A percentile compares a stretch with the other conserved stretches of the same genome.
Evolutionary conservation across 92 coral and sea anemone genomes (phyloP).

Genomic region (Epizoanthus rinbou): DNA sequence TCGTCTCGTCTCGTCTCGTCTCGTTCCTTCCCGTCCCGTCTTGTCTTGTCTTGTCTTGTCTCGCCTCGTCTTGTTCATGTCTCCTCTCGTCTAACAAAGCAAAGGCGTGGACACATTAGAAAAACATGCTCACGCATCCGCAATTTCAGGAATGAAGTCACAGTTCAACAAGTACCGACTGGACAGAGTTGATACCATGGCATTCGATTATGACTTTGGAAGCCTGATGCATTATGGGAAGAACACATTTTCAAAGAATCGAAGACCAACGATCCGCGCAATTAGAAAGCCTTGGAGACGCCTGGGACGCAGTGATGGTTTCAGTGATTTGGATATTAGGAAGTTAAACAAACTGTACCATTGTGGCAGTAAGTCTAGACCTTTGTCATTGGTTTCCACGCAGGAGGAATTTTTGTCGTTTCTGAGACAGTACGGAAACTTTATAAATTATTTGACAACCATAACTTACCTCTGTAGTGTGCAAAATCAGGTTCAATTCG

Average conservation of each 20-base stretch:
- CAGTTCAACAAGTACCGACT: conserved; percentile 83
- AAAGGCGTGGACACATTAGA: no score
- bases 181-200: conserved; percentile 82
- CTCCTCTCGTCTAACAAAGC: no score
- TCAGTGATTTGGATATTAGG: conserved; percentile 77
- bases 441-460: no score
- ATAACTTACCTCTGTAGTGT: neutral
- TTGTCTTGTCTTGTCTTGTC: no score
- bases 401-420: no score
- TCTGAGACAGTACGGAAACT: no score
- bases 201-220: conserved; percentile 76
- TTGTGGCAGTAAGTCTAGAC: conserved; percentile 78
- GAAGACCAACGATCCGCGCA: conserved; percentile 74
- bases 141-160: conserved; percentile 64
- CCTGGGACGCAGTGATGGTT: conserved; percentile 78
- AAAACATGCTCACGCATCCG: no score
- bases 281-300: conserved; percentile 70
- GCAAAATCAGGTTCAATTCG: no score
- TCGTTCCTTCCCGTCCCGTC: no score
- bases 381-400: no score
- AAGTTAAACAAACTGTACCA: conserved; percentile 79
- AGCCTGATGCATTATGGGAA: conserved; percentile 92
- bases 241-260: conserved; percentile 79
- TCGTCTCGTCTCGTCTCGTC: no score
- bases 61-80: no score